Conservation (phyloP, 2,888 invertebrate genomes). For the Cyaniris semiargus region DNA sequence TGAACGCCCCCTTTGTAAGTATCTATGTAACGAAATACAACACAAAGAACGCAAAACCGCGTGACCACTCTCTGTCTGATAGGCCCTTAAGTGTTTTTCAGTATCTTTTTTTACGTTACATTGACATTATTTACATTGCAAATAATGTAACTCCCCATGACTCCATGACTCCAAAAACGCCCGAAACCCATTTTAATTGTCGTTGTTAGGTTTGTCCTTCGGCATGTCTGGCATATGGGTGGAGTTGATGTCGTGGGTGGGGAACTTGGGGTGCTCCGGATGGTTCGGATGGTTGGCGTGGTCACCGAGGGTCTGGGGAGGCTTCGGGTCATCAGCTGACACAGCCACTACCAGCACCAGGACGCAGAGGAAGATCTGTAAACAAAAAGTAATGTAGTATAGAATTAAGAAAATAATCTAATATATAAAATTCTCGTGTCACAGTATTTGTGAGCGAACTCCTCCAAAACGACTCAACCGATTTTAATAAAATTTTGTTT, state of each 20-base stretch:
- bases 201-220: neutral
- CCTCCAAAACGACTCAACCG: no score
- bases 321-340: neutral
- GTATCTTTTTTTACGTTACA: neutral
- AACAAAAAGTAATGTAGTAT: neutral
- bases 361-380: neutral
- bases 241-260: neutral
- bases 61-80: no score
- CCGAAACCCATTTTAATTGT: neutral
- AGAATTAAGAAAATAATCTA: no score
- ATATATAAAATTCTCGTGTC: no score
- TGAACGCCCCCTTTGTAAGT: no score
- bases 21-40: no score
- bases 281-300: neutral
- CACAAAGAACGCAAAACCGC: no score
- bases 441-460: no score
- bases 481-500: no score
- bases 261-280: neutral
- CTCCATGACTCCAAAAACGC: neutral
- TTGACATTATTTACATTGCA: neutral
- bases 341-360: slow-evolving; percentile 6
- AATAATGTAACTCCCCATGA: neutral
- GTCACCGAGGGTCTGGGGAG: neutral
- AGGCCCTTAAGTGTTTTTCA: no score
- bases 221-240: slow-evolving; percentile 16